These are phyloP conservation scores for Thomomys bottae DNA, from an alignment of 2,113 vertebrate species.

Conservation along the genomic window DNA sequence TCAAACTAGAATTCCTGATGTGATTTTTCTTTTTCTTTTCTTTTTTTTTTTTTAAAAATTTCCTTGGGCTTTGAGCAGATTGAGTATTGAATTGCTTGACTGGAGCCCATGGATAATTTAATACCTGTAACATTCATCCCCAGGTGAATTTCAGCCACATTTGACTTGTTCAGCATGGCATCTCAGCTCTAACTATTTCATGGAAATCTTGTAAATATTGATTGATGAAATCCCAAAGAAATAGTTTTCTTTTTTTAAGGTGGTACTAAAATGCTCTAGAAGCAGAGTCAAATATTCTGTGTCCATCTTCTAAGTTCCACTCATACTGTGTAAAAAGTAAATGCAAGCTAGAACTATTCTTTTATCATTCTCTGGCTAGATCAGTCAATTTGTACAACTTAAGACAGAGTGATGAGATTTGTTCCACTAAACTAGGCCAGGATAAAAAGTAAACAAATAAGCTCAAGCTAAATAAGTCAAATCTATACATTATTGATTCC, in stretches of 20 bases:
- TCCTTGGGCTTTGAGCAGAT: slow-evolving; percentile 77
- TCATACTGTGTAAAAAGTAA: not conserved
- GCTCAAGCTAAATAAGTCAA: not conserved
- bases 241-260: slow-evolving; percentile 46
- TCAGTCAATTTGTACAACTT: not conserved
- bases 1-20: slow-evolving; percentile 77
- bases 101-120: slow-evolving; percentile 81
- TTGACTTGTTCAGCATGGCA: slow-evolving; percentile 77
- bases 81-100: slow-evolving; percentile 81
- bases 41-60: no score
- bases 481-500: not conserved
- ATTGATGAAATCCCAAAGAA: slow-evolving; percentile 80
- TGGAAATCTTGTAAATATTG: slow-evolving; percentile 83
- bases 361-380: not conserved
- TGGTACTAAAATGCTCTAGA: slow-evolving; percentile 37
- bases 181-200: slow-evolving; percentile 79
- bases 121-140: slow-evolving; percentile 74
- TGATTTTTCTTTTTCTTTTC: slow-evolving; percentile 68
- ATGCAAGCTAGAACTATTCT: not conserved
- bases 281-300: not conserved
- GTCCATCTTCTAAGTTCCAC: not conserved
- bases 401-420: not conserved
- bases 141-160: slow-evolving; percentile 82
- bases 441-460: not conserved
- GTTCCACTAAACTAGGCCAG: not conserved